Evolutionary conservation across 2,797 vertebrate genomes (phyloP), one percentile per base, ranked within the genome.

Genomic region (Sylvia borin): DNA sequence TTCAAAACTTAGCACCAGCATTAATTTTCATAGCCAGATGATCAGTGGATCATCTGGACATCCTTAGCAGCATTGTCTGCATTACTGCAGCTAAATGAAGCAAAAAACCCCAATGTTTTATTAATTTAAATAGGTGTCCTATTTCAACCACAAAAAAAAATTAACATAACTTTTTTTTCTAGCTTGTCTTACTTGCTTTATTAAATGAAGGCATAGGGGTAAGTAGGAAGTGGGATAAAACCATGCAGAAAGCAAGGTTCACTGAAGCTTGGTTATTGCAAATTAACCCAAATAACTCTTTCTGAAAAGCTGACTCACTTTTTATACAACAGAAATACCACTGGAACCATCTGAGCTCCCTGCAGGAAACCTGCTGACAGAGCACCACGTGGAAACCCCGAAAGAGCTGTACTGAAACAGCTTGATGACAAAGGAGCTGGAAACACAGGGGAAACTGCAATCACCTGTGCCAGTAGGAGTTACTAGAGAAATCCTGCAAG

Each of bases 251-350:
- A 67, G 9, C 31, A 75, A 38, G 74, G 67, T 51, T 81, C 61
- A 36, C 51, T 66, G 60, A 86, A 86, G 76, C n/a, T 85, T 27
- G 58, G 45, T 40, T 85, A 83, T 54, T 58, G 31, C 54, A 88
- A 85, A 85, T 74, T 83, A 92, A 88, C 54, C 50, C 45, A 40
- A 92, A 78, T 73, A 92, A 74, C 43, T 65, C 48, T 58, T 86
- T 81, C 72, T 80, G 82, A 94, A 92, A 94, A 91, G 87, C 90
- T 95, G 93, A 85, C 88, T 96, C 85, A 85, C 38, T 85, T 82
- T 91, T 81, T 91, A 71, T 36, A 47, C 85, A 88, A 88, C 78
- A 85, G 58, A 79, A 90, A 47, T 54, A 61, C 57, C 2, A 2
- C 78, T 85, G 91, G 85, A 96, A 77, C 61, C 67, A 82, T 68